phyloP scores from a whole-genome alignment of 2,113 vertebrate species.

The Megalops atlanticus region DNA sequence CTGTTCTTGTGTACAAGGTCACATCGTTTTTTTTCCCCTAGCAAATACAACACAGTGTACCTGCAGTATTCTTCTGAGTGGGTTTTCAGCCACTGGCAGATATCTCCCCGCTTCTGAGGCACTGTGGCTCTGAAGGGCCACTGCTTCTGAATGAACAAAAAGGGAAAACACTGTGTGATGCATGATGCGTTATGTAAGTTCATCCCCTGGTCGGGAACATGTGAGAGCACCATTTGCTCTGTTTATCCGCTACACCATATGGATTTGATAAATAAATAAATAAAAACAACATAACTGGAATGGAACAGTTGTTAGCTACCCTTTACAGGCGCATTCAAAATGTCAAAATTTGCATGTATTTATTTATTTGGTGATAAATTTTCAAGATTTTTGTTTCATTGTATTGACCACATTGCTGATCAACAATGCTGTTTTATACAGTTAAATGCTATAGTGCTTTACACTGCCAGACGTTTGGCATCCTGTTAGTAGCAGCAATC shows the following conservation, averaged over 20 bases:
- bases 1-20: slow-evolving; percentile 30
- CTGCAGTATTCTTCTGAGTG: slow-evolving; percentile 44
- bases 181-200: neutral
- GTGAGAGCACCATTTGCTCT: neutral
- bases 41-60: slow-evolving; percentile 30
- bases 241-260: slow-evolving; percentile 6
- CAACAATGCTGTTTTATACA: neutral
- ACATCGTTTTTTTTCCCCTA: slow-evolving; percentile 28
- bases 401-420: neutral
- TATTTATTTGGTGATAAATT: neutral
- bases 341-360: neutral
- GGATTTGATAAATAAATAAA: neutral
- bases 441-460: neutral
- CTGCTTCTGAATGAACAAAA: slow-evolving; percentile 35
- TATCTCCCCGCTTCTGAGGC: slow-evolving; percentile 18
- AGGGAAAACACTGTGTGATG: neutral
- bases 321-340: too few relatives aligned
- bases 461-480: neutral
- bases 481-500: slow-evolving; percentile 2
- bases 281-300: neutral
- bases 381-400: neutral
- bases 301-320: neutral
- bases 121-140: slow-evolving; percentile 15
- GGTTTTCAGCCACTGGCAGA: slow-evolving; percentile 31
- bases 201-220: neutral